Conservation (phyloP, 2,888 invertebrate species). For the Autographa gamma region DNA sequence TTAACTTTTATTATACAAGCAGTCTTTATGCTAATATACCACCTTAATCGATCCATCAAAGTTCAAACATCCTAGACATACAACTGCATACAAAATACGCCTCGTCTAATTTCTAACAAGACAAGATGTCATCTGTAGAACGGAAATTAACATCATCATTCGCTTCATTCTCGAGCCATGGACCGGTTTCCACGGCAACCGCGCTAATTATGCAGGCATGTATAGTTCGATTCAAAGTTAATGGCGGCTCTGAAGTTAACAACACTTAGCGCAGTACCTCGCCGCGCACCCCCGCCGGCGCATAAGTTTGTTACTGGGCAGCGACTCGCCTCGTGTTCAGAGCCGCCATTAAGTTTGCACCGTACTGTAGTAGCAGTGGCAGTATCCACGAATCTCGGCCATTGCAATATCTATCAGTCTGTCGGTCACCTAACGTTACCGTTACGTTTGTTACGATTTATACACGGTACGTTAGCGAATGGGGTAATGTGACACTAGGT, state of each 20-base stretch:
- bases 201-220: conserved; percentile 54
- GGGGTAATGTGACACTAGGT: background rate
- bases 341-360: too few species aligned
- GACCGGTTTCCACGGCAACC: conserved; percentile 46
- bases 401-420: conserved; percentile 41
- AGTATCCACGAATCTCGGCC: conserved; percentile 49
- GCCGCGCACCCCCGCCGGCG: too few species aligned
- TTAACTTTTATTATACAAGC: too few species aligned
- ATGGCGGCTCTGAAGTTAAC: too few species aligned
- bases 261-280: too few species aligned
- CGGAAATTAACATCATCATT: background rate
- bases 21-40: too few species aligned
- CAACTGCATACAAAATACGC: background rate
- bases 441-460: conserved; percentile 40
- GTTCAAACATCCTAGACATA: too few species aligned
- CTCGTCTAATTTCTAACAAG: background rate
- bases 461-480: conserved; percentile 13
- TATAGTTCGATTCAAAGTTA: too few species aligned
- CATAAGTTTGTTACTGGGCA: too few species aligned
- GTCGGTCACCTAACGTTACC: conserved; percentile 35
- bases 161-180: background rate
- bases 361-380: conserved; percentile 17
- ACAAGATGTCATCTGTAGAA: background rate
- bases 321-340: too few species aligned
- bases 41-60: too few species aligned